These are phyloP conservation scores for Melanocharis versteri DNA, from an alignment of 2,113 vertebrate genomes.

Conservation along the genomic window DNA sequence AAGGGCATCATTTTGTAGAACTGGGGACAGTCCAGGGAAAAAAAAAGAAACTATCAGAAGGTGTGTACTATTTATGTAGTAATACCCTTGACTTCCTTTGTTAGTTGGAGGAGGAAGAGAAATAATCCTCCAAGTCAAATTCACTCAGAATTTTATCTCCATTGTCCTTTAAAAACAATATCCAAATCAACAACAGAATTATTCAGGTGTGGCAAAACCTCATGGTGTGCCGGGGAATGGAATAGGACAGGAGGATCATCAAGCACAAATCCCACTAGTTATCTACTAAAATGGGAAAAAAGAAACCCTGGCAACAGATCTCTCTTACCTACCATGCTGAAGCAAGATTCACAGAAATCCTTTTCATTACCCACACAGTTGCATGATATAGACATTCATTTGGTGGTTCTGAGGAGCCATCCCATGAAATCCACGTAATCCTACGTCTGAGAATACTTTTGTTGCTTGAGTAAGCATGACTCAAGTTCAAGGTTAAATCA, in stretches of 20 bases:
- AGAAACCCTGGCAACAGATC: accelerated
- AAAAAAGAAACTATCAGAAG: neutral
- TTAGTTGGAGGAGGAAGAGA: neutral
- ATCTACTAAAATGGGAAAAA: neutral
- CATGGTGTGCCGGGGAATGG: accelerated
- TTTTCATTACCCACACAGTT: neutral
- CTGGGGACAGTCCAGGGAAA: neutral
- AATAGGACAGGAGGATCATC: neutral
- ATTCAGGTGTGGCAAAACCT: neutral
- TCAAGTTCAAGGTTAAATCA: neutral
- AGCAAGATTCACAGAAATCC: neutral
- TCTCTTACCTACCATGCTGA: neutral
- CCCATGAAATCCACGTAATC: neutral
- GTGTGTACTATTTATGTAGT: neutral
- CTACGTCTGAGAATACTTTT: neutral
- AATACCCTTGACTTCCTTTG: neutral
- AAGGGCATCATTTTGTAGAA: neutral
- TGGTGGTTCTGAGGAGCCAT: neutral
- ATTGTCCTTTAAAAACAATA: neutral
- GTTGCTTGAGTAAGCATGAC: accelerated
- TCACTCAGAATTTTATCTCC: neutral
- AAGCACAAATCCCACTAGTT: neutral
- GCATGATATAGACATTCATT: neutral
- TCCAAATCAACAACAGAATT: neutral
- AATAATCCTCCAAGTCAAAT: neutral